phyloP scores from a whole-genome alignment of 2,113 vertebrate species.

The Notothenia coriiceps region DNA sequence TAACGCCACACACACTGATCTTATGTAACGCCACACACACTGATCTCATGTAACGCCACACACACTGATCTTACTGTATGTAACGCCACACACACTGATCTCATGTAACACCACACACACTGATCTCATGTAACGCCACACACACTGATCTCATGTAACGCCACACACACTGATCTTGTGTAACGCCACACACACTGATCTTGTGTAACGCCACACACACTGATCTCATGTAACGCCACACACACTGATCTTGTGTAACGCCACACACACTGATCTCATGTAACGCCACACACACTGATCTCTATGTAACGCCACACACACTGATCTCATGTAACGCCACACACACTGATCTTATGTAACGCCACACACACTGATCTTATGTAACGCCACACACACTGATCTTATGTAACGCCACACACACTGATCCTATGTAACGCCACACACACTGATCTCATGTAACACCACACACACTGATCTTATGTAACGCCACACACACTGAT shows the following conservation, averaged over 20 bases:
- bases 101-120: background rate
- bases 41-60: background rate
- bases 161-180: too few species aligned
- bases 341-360: too few species aligned
- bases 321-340: too few species aligned
- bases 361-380: too few species aligned
- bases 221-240: too few species aligned
- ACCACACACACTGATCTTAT: background rate
- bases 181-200: too few species aligned
- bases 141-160: too few species aligned
- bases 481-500: background rate
- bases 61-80: background rate
- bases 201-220: too few species aligned
- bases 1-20: background rate
- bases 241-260: too few species aligned
- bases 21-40: background rate
- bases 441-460: background rate
- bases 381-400: background rate
- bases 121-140: background rate
- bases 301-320: too few species aligned
- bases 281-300: too few species aligned
- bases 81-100: background rate
- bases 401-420: background rate
- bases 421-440: background rate
- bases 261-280: too few species aligned